Evolutionary conservation across 2,888 invertebrate species (phyloP), one percentile per base, ranked within the genome.

Genomic region (Platycheirus rosarum): DNA sequence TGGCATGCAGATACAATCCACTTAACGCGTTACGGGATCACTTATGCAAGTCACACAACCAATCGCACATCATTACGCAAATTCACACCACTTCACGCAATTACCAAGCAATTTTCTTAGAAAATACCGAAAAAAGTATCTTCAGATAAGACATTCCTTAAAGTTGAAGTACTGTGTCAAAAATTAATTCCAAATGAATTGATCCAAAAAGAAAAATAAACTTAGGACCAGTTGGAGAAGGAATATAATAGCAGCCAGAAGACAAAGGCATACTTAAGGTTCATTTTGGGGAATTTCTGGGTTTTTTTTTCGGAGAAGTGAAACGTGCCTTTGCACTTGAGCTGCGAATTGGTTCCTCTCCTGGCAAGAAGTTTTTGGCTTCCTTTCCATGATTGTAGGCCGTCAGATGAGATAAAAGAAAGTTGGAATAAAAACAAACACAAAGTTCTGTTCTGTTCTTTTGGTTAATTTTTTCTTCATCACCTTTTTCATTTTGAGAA

Each of bases 101-200:
- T 69, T 69, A 77, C 76, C 75, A 18, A 55, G 69, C 55, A 53
- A 57, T n/a, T 57, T 65, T 42, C 57, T 13, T n/a, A 14, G 35
- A 29, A 48, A 20, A 23, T n/a, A n/a, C n/a, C n/a, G n/a, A 48
- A 0, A 46, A 26, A 9, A 42, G 48, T 7, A 16, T 40, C 6
- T 35, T 11, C 37, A 40, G 13, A 55, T 35, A 29, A 57, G 48
- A 60, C 60, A 70, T 66, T 62, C 60, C 20, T 2, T 42, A 73
- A 71, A 66, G 16, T 60, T 71, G 60, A 37, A 66, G 46, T 55
- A 32, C 68, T 73, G 62, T 78, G 78, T 78, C 62, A 73, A 78
- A 78, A 78, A 78, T 68, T 66, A 66, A 73, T 78, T 78, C 73
- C 73, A 68, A 71, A 68, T 78, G 73, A 66, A 71, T 71, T 51